Evolutionary conservation across 2,797 vertebrate species (phyloP), one percentile per base, ranked within the genome.

Genomic region (Cryptoblepharus egeriae): DNA sequence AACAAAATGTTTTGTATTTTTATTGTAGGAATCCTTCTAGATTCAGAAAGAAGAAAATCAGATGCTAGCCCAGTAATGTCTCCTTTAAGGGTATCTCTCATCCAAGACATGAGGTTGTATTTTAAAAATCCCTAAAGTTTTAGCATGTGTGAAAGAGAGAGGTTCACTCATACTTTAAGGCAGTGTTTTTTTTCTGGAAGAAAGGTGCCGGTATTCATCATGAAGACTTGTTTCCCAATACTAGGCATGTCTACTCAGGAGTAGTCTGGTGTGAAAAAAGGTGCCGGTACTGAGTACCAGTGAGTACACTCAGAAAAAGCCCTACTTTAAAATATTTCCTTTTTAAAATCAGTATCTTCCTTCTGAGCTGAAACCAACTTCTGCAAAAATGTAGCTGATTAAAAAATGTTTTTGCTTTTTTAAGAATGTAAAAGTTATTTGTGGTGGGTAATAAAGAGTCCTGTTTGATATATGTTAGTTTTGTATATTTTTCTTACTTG

Each of bases 91-190:
- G 94, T 99, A 86, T 99, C 99, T 37, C 96, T 99, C 39, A 97
- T 98, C 88, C 97, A 99, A 92, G 99, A 99, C 93, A 99, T 99
- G 98, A 98, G 98, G 99, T 98, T 91, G 95, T 95, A 92, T 84
- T 68, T 39, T 73, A n/a, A 49, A 49, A 45, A 61, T 32, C 9
- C 5, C 8, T 55, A 52, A 63, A 32, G 5, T 13, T 9, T 45
- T 52, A 18, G 18, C 12, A 18, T 68, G 37, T 18, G 35, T 45
- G 18, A 75, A 75, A 75, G 35, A 35, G 18, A 75, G 69, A 75
- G 8, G 24, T 60, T 75, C 26, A 73, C n/a, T 67, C 10, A 67
- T 37, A 42, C 71, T 68, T 83, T 83, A 15, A 64, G n/a, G n/a
- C n/a, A n/a, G n/a, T n/a, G n/a, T n/a, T n/a, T n/a, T n/a, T n/a